phyloP scores from a whole-genome alignment of 1,140 invertebrate species.

The Diorhabda carinulata region DNA sequence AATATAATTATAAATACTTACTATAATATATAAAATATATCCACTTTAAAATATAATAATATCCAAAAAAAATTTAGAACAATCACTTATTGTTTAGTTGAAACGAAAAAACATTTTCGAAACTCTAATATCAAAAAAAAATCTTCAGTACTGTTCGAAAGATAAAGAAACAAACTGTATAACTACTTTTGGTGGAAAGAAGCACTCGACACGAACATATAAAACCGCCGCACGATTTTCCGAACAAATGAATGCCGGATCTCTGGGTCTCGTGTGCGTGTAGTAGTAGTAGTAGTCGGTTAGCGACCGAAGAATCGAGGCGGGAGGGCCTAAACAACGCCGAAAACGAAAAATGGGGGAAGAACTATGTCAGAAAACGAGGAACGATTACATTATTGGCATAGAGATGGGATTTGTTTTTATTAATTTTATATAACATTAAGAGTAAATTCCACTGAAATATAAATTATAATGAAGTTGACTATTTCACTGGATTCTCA shows the following conservation, averaged over 20 bases:
- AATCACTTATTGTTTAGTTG: background rate
- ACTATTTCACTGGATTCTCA: too few species aligned
- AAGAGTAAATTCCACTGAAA: too few species aligned
- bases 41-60: background rate
- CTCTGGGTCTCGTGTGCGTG: background rate
- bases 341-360: slow-evolving; percentile 1
- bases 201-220: background rate
- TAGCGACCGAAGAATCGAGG: slow-evolving; percentile 1
- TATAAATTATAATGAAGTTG: too few species aligned
- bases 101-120: background rate
- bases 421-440: background rate
- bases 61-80: background rate
- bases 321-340: background rate
- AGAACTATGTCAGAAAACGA: background rate
- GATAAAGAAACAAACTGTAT: background rate
- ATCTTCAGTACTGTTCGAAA: background rate
- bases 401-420: background rate
- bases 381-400: background rate
- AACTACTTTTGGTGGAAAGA: background rate
- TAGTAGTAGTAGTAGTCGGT: background rate
- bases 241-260: slow-evolving; percentile 1
- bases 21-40: too few species aligned
- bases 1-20: too few species aligned
- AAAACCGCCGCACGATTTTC: background rate
- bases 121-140: background rate